Evolutionary conservation across 2,888 invertebrate species (phyloP), one percentile per base, ranked within the genome.

Genomic region (Neoaliturus tenellus): DNA sequence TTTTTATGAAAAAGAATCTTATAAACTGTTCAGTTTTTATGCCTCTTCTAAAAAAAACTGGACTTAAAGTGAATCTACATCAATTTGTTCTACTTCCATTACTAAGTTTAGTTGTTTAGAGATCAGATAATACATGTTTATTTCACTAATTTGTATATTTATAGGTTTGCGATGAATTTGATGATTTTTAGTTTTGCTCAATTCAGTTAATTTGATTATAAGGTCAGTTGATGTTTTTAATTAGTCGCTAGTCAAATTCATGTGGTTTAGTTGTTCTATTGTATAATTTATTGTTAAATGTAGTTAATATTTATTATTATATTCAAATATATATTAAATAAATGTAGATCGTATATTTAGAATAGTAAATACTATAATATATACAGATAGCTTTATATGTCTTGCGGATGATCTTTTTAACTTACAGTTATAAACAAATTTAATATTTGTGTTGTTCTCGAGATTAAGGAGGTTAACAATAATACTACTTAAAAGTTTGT

Each of bases 291-390:
- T 78, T 78, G 78, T 78, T 78, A 78, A 41, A 78, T 78, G 78
- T 78, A 51, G 55, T 78, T 78, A 78, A 75, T 75, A 75, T 75
- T 71, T 75, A 75, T 75, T n/a, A n/a, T n/a, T 78, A n/a, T 78
- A 78, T 78, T 78, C 51, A 78, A 12, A 78, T 78, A 75, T 75
- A 78, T 78, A 73, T 78, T 78, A 78, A 78, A 44, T 78, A 51
- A 78, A 55, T 51, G 51, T 78, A 78, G 78, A 44, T 44, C 73
- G 35, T 78, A 35, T 55, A 78, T 33, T 55, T 78, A 78, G 78
- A 55, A 17, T 78, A 78, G 78, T 44, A 35, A 55, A 51, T 78
- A 78, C 55, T 55, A 78, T 78, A 78, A 55, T 78, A 78, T 78
- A 78, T 78, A 55, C 51, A 78, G 14, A 48, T 78, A 78, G 78